A percentile compares a stretch with the other conserved stretches of the same genome.
These are phyloP conservation scores for Oxystoma pomonae DNA, from an alignment of 2,888 invertebrate species.

Conservation along the genomic window DNA sequence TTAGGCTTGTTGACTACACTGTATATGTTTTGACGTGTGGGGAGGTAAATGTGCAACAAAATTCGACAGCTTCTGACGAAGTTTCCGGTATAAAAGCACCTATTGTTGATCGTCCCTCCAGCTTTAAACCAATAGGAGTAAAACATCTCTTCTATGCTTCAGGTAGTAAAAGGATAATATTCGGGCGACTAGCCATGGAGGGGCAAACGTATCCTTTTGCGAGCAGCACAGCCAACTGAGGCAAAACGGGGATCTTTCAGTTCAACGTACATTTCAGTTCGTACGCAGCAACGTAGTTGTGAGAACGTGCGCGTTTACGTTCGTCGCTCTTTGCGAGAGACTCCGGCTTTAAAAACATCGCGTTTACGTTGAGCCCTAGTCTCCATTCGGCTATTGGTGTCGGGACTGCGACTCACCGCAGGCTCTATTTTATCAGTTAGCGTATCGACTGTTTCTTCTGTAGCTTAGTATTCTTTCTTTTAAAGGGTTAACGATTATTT, in stretches of 20 bases:
- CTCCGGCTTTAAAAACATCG: constrained; percentile 13
- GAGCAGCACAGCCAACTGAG: constrained; percentile 5
- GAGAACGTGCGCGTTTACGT: constrained; percentile 19
- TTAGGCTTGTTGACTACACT: neutral
- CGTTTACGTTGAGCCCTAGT: constrained; percentile 10
- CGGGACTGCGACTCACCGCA: neutral
- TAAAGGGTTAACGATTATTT: too few species aligned
- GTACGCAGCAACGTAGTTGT: constrained; percentile 19
- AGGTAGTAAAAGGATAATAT: constrained; percentile 12
- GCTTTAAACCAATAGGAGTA: constrained; percentile 21
- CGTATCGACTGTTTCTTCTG: neutral
- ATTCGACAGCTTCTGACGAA: too few species aligned
- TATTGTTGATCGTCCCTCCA: constrained; percentile 20
- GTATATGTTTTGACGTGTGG: neutral
- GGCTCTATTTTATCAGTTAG: neutral
- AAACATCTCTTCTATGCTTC: constrained; percentile 16
- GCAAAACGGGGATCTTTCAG: constrained; percentile 18
- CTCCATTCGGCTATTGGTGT: neutral
- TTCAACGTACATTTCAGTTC: constrained; percentile 22
- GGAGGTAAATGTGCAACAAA: neutral
- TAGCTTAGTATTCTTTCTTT: too few species aligned
- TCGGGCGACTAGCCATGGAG: constrained; percentile 12
- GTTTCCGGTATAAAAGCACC: constrained; percentile 19
- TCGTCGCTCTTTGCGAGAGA: constrained; percentile 13
- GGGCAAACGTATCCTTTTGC: constrained; percentile 21